Evolutionary conservation across 2,888 invertebrate species (phyloP).

Genomic region (Tetanocera ferruginea): DNA sequence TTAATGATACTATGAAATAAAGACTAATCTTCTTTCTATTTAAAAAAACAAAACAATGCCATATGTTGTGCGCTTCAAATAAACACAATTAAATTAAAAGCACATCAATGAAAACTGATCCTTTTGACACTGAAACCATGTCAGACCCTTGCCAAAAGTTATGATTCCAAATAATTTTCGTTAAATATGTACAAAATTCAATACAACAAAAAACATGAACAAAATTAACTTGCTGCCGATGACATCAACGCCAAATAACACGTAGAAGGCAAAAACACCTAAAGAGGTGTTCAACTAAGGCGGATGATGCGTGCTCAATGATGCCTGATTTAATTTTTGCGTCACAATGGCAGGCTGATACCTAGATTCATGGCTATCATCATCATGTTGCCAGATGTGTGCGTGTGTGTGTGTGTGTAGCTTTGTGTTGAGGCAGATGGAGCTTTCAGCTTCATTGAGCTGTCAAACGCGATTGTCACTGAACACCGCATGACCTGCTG

Average conservation of each 20-base stretch:
- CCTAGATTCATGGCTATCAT: not conserved
- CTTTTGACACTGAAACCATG: too few relatives aligned
- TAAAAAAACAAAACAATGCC: too few relatives aligned
- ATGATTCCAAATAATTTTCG: not conserved
- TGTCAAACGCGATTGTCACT: conserved; percentile 48
- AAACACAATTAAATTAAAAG: too few relatives aligned
- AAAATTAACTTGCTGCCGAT: not conserved
- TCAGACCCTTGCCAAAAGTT: not conserved
- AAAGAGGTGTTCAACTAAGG: conserved; percentile 16
- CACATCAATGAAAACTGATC: too few relatives aligned
- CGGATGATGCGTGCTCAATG: conserved; percentile 29
- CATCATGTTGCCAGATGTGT: not conserved
- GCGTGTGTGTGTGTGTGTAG: not conserved
- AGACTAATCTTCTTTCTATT: too few relatives aligned
- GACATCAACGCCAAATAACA: not conserved
- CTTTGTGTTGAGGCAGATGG: not conserved
- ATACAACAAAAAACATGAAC: not conserved
- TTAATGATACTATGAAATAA: too few relatives aligned
- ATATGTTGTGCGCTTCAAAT: too few relatives aligned
- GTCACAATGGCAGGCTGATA: conserved; percentile 32
- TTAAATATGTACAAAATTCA: not conserved
- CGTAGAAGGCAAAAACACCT: not conserved
- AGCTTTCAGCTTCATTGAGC: conserved; percentile 54
- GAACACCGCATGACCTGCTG: conserved; percentile 26
- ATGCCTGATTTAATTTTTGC: conserved; percentile 43